phyloP scores from a whole-genome alignment of 2,888 invertebrate genomes.

The Boloria euphrosyne region DNA sequence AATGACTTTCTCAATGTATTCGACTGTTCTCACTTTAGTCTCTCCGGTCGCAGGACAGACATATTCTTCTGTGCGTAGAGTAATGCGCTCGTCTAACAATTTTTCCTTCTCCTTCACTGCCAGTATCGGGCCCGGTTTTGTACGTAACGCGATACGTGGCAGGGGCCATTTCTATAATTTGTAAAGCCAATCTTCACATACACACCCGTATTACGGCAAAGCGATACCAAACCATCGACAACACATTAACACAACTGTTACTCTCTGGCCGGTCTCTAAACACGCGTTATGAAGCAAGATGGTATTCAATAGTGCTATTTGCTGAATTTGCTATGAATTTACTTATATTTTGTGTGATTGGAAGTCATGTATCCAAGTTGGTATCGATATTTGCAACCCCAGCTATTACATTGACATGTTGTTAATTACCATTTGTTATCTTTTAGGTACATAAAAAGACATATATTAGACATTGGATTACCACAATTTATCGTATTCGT shows the following conservation, averaged over 20 bases:
- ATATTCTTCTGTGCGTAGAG: slow-evolving; percentile 94
- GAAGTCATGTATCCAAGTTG: slow-evolving; percentile 34
- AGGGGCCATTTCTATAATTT: slow-evolving; percentile 84
- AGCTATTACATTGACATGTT: slow-evolving; percentile 34
- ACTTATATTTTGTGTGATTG: slow-evolving; percentile 26
- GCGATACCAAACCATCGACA: slow-evolving; percentile 59
- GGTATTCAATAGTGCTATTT: slow-evolving; percentile 24
- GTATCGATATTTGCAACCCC: slow-evolving; percentile 33
- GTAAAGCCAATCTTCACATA: slow-evolving; percentile 78
- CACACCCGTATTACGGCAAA: slow-evolving; percentile 65
- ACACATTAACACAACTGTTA: slow-evolving; percentile 47
- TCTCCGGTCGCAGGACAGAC: slow-evolving; percentile 92
- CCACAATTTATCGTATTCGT: slow-evolving; percentile 51
- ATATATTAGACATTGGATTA: slow-evolving; percentile 60
- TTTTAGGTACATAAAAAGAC: slow-evolving; percentile 55
- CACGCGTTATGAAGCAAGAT: slow-evolving; percentile 38
- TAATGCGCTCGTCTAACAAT: slow-evolving; percentile 93
- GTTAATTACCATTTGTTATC: slow-evolving; percentile 59
- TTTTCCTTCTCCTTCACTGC: slow-evolving; percentile 95
- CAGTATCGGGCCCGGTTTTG: slow-evolving; percentile 90
- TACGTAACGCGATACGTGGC: slow-evolving; percentile 94
- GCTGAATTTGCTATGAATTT: slow-evolving; percentile 5
- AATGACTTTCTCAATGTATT: slow-evolving; percentile 97
- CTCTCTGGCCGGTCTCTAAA: slow-evolving; percentile 47
- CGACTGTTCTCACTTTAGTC: slow-evolving; percentile 93